Base-by-base conservation (phyloP, 2,113 vertebrate species). In the Meleagris gallopavo region DNA sequence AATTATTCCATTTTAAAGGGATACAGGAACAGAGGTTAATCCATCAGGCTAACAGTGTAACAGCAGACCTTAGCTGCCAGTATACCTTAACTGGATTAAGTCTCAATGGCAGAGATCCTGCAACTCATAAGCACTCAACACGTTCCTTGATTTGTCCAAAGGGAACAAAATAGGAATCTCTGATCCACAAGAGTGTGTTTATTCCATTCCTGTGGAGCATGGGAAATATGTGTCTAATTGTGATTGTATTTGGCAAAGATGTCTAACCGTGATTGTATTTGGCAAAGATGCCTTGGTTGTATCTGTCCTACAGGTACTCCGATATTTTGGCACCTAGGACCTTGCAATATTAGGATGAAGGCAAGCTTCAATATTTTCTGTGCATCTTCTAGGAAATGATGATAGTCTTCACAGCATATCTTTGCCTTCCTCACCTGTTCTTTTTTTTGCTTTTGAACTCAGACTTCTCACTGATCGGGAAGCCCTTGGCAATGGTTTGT, bases 401-500 rank as follows among this genome's bases (percentile, higher is more conserved):
- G 22, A 45, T 58, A 72, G 72, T 86, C 87, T 85, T 66, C 36
- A 46, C 29, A 52, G 57, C 25, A 46, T 66, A 61, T 29, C 18
- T 34, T 83, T 91, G 65, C 32, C 29, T 74, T 70, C 32, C 55
- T 69, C 76, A 92, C 41, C 83, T 90, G 77, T 3, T 6, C 13
- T 43, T 16, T 69, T 54, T 17, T 21, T 72, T 57, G 20, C 18
- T 89, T 83, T 84, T 79, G 61, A 87, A 76, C 50, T 87, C 78
- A 66, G 86, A 76, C 18, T 80, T 92, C 61, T 76, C 50, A 76
- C 54, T 58, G 50, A 81, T 36, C 55, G 46, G 45, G 76, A 92
- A 92, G 92, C 80, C 61, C 41, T 77, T 90, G 81, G 81, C 83
- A 93, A 67, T 57, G 78, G 61, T 66, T 89, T 80, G 64, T 57